Conservation (phyloP, 2,888 invertebrate genomes). For the Octodonta nipae region DNA sequence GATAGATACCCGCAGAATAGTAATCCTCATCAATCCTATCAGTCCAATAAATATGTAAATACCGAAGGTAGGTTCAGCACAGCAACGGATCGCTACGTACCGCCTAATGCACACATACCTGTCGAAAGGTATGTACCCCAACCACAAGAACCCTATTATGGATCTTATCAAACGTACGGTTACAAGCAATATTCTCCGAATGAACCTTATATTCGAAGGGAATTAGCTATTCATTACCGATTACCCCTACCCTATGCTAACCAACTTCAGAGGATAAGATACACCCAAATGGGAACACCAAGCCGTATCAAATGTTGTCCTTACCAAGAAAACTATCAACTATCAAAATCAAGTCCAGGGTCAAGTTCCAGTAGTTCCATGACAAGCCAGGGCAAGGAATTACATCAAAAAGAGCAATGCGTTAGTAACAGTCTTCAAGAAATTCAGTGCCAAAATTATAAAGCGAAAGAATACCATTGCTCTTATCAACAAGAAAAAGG, state of each 20-base stretch:
- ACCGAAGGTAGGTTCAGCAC: constrained; percentile 19
- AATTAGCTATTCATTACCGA: constrained; percentile 45
- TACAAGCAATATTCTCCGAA: constrained; percentile 26
- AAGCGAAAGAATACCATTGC: constrained; percentile 16
- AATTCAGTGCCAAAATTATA: constrained; percentile 33
- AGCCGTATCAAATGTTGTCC: constrained; percentile 32
- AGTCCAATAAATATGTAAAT: constrained; percentile 17
- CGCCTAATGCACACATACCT: constrained; percentile 56
- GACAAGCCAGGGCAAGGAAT: constrained; percentile 29
- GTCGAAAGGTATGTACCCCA: constrained; percentile 59
- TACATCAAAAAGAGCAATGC: constrained; percentile 18
- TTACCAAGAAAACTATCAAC: constrained; percentile 30
- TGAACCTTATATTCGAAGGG: constrained; percentile 46
- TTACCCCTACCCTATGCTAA: constrained; percentile 37
- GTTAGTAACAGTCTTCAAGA: constrained; percentile 25
- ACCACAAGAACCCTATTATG: constrained; percentile 44
- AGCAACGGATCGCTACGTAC: constrained; percentile 43
- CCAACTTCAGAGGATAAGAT: constrained; percentile 32
- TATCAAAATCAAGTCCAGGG: constrained; percentile 37
- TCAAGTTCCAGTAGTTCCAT: constrained; percentile 38
- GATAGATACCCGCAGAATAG: constrained; percentile 12
- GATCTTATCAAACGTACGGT: constrained; percentile 28
- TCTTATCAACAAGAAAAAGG: constrained; percentile 33
- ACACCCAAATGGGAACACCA: constrained; percentile 29
- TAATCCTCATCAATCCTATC: too few species aligned